Evolutionary conservation across 2,888 invertebrate species (phyloP).

Genomic region (Frankliniella fusca): DNA sequence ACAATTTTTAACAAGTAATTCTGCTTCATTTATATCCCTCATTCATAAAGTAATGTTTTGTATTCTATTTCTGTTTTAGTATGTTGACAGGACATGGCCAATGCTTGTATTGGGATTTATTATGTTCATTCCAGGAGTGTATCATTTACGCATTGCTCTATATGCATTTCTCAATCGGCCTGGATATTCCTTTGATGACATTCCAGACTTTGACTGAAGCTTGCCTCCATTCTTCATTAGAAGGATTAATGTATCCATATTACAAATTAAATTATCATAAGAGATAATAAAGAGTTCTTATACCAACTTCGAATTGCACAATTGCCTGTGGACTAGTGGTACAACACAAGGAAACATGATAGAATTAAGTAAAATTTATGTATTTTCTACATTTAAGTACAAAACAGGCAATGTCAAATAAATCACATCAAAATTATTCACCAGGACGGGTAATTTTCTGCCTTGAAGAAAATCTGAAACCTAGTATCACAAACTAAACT

Average conservation of each 20-base stretch:
- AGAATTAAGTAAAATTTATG: no score
- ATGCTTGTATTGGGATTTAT: slow-evolving; percentile 79
- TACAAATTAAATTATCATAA: no score
- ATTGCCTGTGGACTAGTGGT: no score
- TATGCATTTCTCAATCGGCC: slow-evolving; percentile 78
- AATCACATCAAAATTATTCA: no score
- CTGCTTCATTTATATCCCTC: not conserved
- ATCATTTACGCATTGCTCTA: slow-evolving; percentile 82
- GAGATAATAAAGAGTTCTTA: no score
- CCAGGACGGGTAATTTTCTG: no score
- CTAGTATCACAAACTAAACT: no score
- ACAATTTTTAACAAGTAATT: not conserved
- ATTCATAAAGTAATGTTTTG: slow-evolving; percentile 23
- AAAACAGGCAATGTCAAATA: no score
- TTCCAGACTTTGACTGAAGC: slow-evolving; percentile 74
- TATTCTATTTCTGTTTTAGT: slow-evolving; percentile 50
- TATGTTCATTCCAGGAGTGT: slow-evolving; percentile 89
- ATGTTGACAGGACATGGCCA: slow-evolving; percentile 84
- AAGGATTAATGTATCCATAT: not conserved
- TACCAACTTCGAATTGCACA: no score
- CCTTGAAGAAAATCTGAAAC: no score
- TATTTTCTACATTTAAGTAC: no score
- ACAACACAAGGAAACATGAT: no score
- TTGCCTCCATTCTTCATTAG: not conserved
- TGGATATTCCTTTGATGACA: slow-evolving; percentile 82